phyloP scores from a whole-genome alignment of 2,797 vertebrate species.

The Remorina albescens region DNA sequence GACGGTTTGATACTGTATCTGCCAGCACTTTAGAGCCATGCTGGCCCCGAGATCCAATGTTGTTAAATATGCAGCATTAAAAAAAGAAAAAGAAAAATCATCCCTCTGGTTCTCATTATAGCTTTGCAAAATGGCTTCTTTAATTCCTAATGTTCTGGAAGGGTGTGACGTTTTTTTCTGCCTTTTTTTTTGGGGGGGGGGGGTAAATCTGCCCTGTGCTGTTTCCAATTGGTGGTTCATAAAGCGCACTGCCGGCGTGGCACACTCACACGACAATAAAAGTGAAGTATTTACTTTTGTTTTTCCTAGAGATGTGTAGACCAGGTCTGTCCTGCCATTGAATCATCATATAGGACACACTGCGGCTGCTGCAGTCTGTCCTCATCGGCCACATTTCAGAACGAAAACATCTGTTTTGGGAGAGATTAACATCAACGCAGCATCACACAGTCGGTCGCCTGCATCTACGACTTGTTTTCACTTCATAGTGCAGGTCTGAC shows the following conservation, averaged over 20 bases:
- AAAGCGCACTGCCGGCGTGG: constrained; percentile 67
- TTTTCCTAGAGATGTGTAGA: constrained; percentile 70
- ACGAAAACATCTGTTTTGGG: constrained; percentile 42
- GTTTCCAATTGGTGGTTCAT: constrained; percentile 73
- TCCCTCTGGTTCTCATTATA: constrained; percentile 81
- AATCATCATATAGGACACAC: constrained; percentile 45
- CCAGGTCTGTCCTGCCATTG: constrained; percentile 55
- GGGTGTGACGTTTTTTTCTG: constrained; percentile 36
- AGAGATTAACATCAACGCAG: constrained; percentile 43
- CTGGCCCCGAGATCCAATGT: constrained; percentile 48
- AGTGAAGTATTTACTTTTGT: constrained; percentile 80
- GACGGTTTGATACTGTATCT: constrained; percentile 62
- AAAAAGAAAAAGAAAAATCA: constrained; percentile 44
- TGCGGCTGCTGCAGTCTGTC: constrained; percentile 29
- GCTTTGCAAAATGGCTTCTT: constrained; percentile 71
- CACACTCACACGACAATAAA: constrained; percentile 76
- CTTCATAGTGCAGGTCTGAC: background rate
- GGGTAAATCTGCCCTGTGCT: constrained; percentile 70
- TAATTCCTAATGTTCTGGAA: constrained; percentile 79
- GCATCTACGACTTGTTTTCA: constrained; percentile 2
- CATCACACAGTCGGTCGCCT: constrained; percentile 8
- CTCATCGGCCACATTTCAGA: constrained; percentile 33
- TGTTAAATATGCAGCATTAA: constrained; percentile 60
- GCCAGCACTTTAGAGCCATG: constrained; percentile 59
- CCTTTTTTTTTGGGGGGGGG: constrained; percentile 43